Evolutionary conservation across 1,140 invertebrate genomes (phyloP), one percentile per base, ranked within the genome.

Genomic region (Drosophila pectinifera): DNA sequence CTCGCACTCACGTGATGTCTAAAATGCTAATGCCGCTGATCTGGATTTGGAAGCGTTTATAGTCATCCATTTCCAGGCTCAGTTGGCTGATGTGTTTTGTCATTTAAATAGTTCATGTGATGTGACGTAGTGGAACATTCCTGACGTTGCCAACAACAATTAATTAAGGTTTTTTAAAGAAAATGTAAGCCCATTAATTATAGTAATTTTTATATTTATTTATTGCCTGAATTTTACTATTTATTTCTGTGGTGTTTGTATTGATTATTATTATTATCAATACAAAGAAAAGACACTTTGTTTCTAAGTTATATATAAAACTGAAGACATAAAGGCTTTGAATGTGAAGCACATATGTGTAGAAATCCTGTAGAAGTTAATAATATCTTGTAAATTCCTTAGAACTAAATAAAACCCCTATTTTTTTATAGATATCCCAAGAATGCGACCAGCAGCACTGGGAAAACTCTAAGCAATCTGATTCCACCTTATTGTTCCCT

Each of bases 51-150:
- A 67, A 63, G 13, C 38, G 14, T 7, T 3, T 20, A 51, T 34
- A 13, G 16, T 0, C 34, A 51, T 63, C 34, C 54, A 20, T 31
- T 20, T 18, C 42, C 22, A 31, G n/a, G 14, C 41, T 22, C 3
- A 51, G 38, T 63, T 24, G 42, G 41, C 11, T 43, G 45, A 18
- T 16, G 78, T 59, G 42, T 56, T 73, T 74, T 53, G n/a, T 5
- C 4, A 22, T 68, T 78, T 73, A 34, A 58, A 86, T 85, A 91
- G 49, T 86, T 91, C 91, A 91, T 91, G 91, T 91, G 91, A 91
- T 91, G 91, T 91, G 91, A 91, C 91, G 91, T 91, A 91, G 91
- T 91, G 91, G 91, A 91, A 91, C 86, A 91, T 91, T 83, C 86
- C 91, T 83, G 62, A 42, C 64, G 76, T 91, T 83, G 58, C 24